phyloP scores from a whole-genome alignment of 1,140 invertebrate genomes.

The Pristionchus pacificus region DNA sequence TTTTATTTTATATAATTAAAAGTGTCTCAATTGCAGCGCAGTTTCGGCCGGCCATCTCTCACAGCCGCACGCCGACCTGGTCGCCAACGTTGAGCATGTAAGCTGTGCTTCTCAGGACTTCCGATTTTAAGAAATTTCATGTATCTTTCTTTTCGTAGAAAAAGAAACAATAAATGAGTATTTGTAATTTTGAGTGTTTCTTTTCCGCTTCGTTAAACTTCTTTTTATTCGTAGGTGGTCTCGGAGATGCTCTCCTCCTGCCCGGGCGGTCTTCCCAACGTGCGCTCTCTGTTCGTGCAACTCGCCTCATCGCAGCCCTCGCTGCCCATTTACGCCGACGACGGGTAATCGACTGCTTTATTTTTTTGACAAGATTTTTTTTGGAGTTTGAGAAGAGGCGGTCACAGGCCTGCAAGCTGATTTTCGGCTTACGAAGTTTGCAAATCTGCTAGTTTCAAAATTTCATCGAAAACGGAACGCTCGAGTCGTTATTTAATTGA shows the following conservation, averaged over 20 bases:
- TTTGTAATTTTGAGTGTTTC: too few relatives aligned
- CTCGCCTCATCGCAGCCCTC: constrained; percentile 13
- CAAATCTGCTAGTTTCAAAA: too few relatives aligned
- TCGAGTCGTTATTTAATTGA: too few relatives aligned
- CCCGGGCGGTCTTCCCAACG: constrained; percentile 33
- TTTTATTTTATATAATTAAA: too few relatives aligned
- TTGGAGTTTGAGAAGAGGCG: not conserved
- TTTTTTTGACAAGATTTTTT: constrained; percentile 2
- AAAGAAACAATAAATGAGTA: too few relatives aligned
- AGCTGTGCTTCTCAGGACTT: not conserved
- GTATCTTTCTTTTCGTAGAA: too few relatives aligned
- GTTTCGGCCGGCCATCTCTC: constrained; percentile 30
- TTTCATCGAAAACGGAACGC: too few relatives aligned
- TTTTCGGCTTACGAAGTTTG: too few relatives aligned
- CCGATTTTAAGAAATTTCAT: not conserved
- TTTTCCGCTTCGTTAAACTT: too few relatives aligned
- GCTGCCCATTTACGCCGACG: constrained; percentile 33
- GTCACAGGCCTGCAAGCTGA: too few relatives aligned
- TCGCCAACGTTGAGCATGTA: constrained; percentile 23
- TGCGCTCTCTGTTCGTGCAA: constrained; percentile 31
- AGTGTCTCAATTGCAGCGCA: too few relatives aligned
- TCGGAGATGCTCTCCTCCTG: constrained; percentile 22
- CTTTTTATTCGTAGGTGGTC: too few relatives aligned
- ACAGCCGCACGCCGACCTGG: constrained; percentile 27
- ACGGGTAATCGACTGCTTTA: constrained; percentile 13